A percentile compares a stretch with the other conserved stretches of the same genome.
Conservation (phyloP, 2,113 vertebrate species). For the Ellobius talpinus region DNA sequence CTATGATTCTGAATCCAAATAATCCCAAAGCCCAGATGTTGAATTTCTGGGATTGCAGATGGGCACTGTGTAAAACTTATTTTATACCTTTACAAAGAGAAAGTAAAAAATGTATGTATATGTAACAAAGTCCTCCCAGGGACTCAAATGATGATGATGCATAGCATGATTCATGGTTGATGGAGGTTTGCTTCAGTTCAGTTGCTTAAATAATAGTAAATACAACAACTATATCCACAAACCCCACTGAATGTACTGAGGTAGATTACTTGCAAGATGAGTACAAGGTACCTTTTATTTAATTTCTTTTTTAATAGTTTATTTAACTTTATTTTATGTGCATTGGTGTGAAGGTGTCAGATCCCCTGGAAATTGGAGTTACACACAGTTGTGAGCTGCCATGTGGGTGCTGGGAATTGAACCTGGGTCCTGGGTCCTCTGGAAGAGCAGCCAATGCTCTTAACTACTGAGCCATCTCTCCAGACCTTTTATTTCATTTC, state of each 20-base stretch:
- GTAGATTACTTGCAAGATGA: conserved; percentile 11
- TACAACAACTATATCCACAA: background rate
- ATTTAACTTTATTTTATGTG: no score
- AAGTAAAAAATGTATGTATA: background rate
- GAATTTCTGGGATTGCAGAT: background rate
- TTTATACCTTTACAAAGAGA: conserved; percentile 39
- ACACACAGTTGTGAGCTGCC: no score
- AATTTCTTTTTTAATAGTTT: background rate
- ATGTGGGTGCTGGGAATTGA: no score
- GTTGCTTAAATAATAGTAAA: background rate
- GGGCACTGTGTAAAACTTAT: conserved; percentile 13
- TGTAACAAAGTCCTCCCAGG: conserved; percentile 7
- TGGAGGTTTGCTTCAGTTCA: background rate
- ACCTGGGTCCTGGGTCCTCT: no score
- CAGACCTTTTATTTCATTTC: conserved; percentile 9
- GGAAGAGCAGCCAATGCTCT: no score
- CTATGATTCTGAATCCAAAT: conserved; percentile 64
- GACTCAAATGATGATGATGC: background rate
- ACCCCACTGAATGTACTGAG: background rate
- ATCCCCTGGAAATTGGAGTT: no score
- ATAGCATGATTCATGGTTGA: background rate
- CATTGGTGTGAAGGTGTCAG: no score
- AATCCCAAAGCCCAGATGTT: conserved; percentile 59
- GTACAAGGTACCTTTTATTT: background rate
- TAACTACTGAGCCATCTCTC: no score